Evolutionary conservation across 1,140 invertebrate species (phyloP).

Genomic region (Nymphalis io): DNA sequence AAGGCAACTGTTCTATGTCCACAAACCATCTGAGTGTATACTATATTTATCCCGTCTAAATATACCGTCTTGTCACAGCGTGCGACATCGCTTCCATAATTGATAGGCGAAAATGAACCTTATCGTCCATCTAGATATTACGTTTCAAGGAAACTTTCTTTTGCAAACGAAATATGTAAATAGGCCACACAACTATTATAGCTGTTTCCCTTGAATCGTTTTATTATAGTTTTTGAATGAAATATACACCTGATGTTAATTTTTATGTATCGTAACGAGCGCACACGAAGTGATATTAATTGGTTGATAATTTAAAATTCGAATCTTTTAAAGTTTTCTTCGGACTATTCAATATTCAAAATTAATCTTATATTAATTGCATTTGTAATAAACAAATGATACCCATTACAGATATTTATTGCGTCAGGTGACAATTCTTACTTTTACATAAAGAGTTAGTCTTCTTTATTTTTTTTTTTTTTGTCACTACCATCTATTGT

Average conservation of each 20-base stretch:
- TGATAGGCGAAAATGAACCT: conserved; percentile 36
- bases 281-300: not conserved
- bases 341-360: too few species aligned
- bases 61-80: conserved; percentile 63
- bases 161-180: conserved; percentile 32
- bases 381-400: too few species aligned
- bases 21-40: conserved; percentile 57
- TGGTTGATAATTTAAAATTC: too few species aligned
- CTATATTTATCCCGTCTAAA: conserved; percentile 67
- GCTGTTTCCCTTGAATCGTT: conserved; percentile 16
- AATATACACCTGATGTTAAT: not conserved
- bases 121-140: conserved; percentile 32
- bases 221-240: not conserved
- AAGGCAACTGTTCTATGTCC: conserved; percentile 39
- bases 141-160: conserved; percentile 20
- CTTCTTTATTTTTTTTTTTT: too few species aligned
- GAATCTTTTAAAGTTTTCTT: too few species aligned
- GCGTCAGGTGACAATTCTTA: too few species aligned
- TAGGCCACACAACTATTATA: conserved; percentile 41
- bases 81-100: conserved; percentile 52
- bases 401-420: too few species aligned
- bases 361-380: too few species aligned
- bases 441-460: too few species aligned
- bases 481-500: too few species aligned
- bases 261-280: not conserved